Percentiles rank a stretch among this genome's conserved stretches.
Conservation (phyloP, 53 echinoderm and acorn worm genomes). For the Astropecten irregularis region DNA sequence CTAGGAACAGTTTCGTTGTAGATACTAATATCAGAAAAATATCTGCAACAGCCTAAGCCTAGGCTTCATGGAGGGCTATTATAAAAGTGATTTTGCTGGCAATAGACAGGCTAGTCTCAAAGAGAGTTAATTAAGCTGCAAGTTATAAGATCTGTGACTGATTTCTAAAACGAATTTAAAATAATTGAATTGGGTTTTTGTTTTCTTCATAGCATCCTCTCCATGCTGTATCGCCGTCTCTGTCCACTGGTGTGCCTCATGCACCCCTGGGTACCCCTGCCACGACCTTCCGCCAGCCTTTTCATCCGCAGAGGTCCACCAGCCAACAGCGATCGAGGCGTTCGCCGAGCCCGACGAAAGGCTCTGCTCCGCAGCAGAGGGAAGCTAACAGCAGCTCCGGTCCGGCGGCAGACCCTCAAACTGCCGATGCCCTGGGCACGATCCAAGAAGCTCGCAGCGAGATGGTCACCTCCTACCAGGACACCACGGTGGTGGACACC, state of each 20-base stretch:
- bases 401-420: background rate
- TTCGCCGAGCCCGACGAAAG: constrained; percentile 29
- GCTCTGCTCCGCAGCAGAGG: background rate
- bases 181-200: background rate
- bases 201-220: constrained; percentile 60
- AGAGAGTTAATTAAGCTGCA: no score
- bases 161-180: no score
- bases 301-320: background rate
- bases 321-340: background rate
- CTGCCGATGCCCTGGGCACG: constrained; percentile 27
- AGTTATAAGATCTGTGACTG: no score
- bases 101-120: no score
- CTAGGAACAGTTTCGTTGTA: no score
- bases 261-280: constrained; percentile 82
- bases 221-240: constrained; percentile 69
- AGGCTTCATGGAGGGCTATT: no score
- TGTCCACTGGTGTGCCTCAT: constrained; percentile 73
- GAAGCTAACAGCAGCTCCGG: background rate
- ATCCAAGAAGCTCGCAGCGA: constrained; percentile 45
- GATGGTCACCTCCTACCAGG: constrained; percentile 28
- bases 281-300: constrained; percentile 3
- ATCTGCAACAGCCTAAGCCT: no score
- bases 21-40: no score
- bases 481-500: constrained; percentile 8
- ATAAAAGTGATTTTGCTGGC: no score